Conservation (phyloP, 2,888 invertebrate species). For the Leucophora obtusa region DNA sequence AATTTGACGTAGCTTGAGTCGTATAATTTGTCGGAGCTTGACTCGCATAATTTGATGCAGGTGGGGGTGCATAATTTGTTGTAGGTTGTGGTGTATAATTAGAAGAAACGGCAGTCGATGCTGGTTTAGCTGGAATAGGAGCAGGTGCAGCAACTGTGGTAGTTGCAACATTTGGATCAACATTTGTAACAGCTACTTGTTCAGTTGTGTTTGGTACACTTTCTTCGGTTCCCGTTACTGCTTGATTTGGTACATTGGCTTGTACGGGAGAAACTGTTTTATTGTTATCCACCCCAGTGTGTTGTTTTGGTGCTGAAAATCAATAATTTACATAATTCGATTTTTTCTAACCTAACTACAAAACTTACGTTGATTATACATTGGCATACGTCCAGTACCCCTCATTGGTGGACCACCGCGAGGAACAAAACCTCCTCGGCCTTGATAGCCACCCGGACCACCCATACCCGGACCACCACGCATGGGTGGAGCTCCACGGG, state of each 20-base stretch:
- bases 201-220: slow-evolving; percentile 52
- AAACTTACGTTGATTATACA: slow-evolving; percentile 77
- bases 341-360: slow-evolving; percentile 9
- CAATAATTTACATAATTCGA: slow-evolving; percentile 4
- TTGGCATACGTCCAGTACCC: slow-evolving; percentile 73
- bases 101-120: slow-evolving; percentile 58
- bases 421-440: slow-evolving; percentile 73
- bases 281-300: slow-evolving; percentile 76
- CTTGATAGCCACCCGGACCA: slow-evolving; percentile 73
- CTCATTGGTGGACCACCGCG: slow-evolving; percentile 76
- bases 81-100: slow-evolving; percentile 34
- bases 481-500: slow-evolving; percentile 75
- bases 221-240: slow-evolving; percentile 64
- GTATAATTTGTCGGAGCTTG: neutral
- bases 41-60: neutral
- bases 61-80: neutral
- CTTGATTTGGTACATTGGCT: slow-evolving; percentile 66
- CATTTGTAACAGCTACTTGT: slow-evolving; percentile 57
- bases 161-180: slow-evolving; percentile 56
- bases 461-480: slow-evolving; percentile 76
- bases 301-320: slow-evolving; percentile 74
- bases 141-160: slow-evolving; percentile 55
- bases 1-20: neutral
- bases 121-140: slow-evolving; percentile 65
- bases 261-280: slow-evolving; percentile 76